Conservation (phyloP, 2,113 vertebrate species). For the Tetrao urogallus region DNA sequence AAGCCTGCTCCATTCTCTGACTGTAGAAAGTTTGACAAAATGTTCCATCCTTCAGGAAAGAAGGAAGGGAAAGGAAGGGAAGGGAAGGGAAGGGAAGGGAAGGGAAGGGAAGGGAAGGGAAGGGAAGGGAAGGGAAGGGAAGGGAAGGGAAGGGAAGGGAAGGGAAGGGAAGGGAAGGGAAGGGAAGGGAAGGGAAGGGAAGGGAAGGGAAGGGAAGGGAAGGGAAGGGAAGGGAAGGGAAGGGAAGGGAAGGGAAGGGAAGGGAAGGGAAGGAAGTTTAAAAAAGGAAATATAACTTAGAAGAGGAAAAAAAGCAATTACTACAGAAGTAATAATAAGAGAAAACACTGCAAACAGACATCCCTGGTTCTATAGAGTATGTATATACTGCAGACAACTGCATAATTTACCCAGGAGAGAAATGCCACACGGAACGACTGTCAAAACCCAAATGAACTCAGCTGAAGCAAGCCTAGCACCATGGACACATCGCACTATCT, state of each 20-base stretch:
- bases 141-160: no score
- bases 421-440: not conserved
- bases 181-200: no score
- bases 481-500: not conserved
- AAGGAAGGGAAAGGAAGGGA: not conserved
- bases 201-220: not conserved
- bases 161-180: not conserved
- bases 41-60: not conserved
- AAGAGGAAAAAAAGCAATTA: not conserved
- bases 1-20: not conserved
- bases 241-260: no score
- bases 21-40: not conserved
- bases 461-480: not conserved
- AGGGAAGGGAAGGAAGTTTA: not conserved
- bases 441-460: not conserved
- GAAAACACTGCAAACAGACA: not conserved
- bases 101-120: no score
- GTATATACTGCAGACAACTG: not conserved
- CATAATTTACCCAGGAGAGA: constrained; percentile 11
- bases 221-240: no score
- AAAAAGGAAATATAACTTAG: not conserved
- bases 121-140: no score
- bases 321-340: not conserved
- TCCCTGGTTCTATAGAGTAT: not conserved
- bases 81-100: no score